Conservation (phyloP, 2,888 invertebrate genomes). For the Willowsia nigromaculata region DNA sequence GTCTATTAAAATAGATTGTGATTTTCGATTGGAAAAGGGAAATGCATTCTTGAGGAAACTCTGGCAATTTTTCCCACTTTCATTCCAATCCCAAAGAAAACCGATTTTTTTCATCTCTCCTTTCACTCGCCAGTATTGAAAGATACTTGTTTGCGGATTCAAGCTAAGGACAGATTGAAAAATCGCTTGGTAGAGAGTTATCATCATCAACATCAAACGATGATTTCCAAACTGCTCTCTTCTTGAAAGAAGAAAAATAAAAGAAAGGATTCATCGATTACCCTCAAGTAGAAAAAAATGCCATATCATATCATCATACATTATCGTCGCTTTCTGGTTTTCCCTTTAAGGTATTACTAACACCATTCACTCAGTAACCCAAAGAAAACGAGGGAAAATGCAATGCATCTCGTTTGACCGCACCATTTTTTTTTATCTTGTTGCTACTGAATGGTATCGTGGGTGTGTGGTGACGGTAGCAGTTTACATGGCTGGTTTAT, state of each 20-base stretch:
- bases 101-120: not conserved
- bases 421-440: not conserved
- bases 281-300: not conserved
- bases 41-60: slow-evolving; percentile 11
- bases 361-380: slow-evolving; percentile 3
- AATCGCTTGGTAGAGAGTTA: slow-evolving; percentile 33
- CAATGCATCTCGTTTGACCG: slow-evolving; percentile 40
- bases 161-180: slow-evolving; percentile 28
- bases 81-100: slow-evolving; percentile 4
- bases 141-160: not conserved
- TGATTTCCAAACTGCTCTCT: slow-evolving; percentile 20
- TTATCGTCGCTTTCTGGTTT: not conserved
- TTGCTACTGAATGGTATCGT: not conserved
- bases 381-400: not conserved
- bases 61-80: slow-evolving; percentile 14
- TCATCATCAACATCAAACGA: slow-evolving; percentile 15
- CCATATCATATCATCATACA: not conserved
- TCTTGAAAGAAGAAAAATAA: not conserved
- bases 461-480: not conserved
- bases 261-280: not conserved
- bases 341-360: not conserved
- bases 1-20: slow-evolving; percentile 42
- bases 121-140: not conserved
- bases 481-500: slow-evolving; percentile 63
- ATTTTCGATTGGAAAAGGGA: slow-evolving; percentile 19